Percentiles rank a stretch among this genome's conserved stretches.
These are phyloP conservation scores for Candoia aspera DNA, from an alignment of 2,113 vertebrate genomes.

Conservation along the genomic window DNA sequence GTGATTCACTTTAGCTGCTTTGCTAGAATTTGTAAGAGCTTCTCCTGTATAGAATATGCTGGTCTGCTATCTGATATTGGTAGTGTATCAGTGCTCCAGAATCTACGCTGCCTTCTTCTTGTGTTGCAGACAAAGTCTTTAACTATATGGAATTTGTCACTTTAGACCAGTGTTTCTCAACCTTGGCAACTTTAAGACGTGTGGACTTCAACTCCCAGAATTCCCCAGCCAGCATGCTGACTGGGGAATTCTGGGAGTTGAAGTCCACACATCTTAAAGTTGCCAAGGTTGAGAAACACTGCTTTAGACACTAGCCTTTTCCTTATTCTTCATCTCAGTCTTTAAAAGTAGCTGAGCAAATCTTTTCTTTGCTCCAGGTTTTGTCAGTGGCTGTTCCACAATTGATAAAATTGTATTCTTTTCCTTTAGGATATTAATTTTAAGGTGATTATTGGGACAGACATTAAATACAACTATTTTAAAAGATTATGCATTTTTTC, in stretches of 20 bases:
- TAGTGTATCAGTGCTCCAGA: neutral
- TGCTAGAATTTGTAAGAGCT: neutral
- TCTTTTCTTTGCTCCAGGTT: neutral
- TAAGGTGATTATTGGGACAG: neutral
- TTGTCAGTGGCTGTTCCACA: neutral
- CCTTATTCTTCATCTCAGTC: neutral
- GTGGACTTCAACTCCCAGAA: too few species aligned
- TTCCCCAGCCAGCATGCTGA: too few species aligned
- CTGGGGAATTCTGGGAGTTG: too few species aligned
- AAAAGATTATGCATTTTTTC: neutral
- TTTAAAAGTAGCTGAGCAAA: neutral
- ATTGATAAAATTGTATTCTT: neutral
- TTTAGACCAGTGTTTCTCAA: neutral
- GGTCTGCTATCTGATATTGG: neutral
- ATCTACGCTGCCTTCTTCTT: neutral
- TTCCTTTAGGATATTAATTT: neutral
- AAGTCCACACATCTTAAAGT: too few species aligned
- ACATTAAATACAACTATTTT: neutral
- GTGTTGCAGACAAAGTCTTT: neutral
- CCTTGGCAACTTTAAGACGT: too few species aligned
- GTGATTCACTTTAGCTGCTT: neutral
- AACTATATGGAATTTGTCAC: neutral
- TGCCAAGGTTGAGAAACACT: too few species aligned
- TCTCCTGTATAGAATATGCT: neutral
- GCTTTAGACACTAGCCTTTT: neutral